These are phyloP conservation scores for Oedothorax gibbosus DNA, from an alignment of 1,140 invertebrate genomes.

Conservation along the genomic window DNA sequence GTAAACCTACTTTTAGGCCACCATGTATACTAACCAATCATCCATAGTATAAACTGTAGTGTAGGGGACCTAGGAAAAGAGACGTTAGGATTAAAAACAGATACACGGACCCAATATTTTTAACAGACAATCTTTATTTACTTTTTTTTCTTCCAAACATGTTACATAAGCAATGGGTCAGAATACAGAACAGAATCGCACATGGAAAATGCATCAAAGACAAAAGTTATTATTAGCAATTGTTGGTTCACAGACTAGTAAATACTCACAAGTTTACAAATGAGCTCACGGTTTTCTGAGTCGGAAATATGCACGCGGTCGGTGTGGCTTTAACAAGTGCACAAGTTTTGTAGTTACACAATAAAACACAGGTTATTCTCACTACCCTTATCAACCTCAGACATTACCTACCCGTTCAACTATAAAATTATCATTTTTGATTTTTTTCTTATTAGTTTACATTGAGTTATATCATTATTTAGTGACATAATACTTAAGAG, in stretches of 20 bases:
- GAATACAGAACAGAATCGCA: slow-evolving; percentile 43
- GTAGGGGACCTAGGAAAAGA: no score
- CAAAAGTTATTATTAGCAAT: slow-evolving; percentile 31
- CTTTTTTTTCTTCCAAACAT: slow-evolving; percentile 55
- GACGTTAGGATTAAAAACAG: no score
- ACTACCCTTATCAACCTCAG: neutral
- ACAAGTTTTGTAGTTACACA: slow-evolving; percentile 46
- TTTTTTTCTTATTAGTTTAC: neutral
- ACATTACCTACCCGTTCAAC: neutral
- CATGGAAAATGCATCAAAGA: slow-evolving; percentile 55
- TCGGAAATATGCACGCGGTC: slow-evolving; percentile 17
- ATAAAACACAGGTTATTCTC: slow-evolving; percentile 44
- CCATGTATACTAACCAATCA: no score
- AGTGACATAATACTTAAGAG: neutral
- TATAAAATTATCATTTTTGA: slow-evolving; percentile 22
- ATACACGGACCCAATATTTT: neutral
- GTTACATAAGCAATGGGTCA: slow-evolving; percentile 56
- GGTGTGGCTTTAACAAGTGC: slow-evolving; percentile 56
- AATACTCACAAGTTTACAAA: slow-evolving; percentile 59
- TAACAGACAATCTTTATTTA: slow-evolving; percentile 61
- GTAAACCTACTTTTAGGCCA: no score
- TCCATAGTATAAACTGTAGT: no score
- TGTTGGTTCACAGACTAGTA: slow-evolving; percentile 52
- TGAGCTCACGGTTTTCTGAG: slow-evolving; percentile 43
- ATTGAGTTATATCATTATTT: no score